These are phyloP conservation scores for Pseudorasbora parva DNA, from an alignment of 2,113 vertebrate genomes.

Conservation along the genomic window DNA sequence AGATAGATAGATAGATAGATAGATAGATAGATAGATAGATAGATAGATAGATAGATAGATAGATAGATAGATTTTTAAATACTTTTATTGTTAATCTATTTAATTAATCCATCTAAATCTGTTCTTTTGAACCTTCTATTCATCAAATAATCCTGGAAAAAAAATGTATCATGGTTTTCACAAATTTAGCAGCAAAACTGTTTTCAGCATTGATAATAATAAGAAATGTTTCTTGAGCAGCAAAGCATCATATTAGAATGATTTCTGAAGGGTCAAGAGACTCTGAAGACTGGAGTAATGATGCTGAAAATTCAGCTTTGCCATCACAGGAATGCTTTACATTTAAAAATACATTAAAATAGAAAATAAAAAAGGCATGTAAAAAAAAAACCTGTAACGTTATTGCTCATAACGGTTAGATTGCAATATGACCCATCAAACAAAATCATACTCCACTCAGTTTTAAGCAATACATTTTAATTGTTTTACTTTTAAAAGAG, in stretches of 20 bases:
- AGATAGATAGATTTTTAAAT: no score
- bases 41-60: no score
- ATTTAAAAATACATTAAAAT: neutral
- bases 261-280: neutral
- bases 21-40: fast-evolving
- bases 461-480: neutral
- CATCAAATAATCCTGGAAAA: neutral
- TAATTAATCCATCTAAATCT: no score
- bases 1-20: no score
- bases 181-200: neutral
- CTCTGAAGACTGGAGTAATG: neutral
- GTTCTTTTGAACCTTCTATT: neutral
- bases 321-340: neutral
- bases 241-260: neutral
- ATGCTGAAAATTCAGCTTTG: neutral
- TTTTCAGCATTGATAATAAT: neutral
- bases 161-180: neutral
- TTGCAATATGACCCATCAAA: no score
- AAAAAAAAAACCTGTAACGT: no score
- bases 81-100: no score
- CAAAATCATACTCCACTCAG: neutral
- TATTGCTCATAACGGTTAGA: no score
- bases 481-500: neutral
- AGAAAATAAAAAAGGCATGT: neutral
- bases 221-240: neutral